Conservation (phyloP, 2,888 invertebrate species). For the Folsomia candida region DNA sequence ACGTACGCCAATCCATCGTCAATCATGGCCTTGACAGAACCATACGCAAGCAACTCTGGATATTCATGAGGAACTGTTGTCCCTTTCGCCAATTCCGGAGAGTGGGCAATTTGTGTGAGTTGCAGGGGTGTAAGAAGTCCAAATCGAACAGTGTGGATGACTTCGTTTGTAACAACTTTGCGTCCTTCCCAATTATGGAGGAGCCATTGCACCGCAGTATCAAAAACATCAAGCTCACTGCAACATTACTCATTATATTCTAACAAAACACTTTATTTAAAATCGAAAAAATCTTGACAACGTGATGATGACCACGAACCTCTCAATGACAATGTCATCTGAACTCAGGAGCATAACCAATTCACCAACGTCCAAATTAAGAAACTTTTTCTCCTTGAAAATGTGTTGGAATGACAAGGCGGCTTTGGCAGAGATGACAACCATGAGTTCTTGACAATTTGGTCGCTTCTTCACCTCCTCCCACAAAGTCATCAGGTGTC, state of each 20-base stretch:
- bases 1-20: constrained; percentile 68
- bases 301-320: constrained; percentile 20
- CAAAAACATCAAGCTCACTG: constrained; percentile 71
- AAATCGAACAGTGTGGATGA: constrained; percentile 72
- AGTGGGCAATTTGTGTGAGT: constrained; percentile 72
- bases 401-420: constrained; percentile 38
- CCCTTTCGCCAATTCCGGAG: constrained; percentile 61
- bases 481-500: constrained; percentile 38
- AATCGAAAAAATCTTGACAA: not conserved
- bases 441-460: constrained; percentile 33
- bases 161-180: constrained; percentile 60
- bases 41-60: constrained; percentile 65
- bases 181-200: constrained; percentile 68
- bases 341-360: constrained; percentile 39
- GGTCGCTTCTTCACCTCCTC: constrained; percentile 36
- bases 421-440: constrained; percentile 35
- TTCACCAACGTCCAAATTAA: constrained; percentile 40
- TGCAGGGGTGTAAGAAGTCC: constrained; percentile 78
- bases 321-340: constrained; percentile 41
- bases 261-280: no score
- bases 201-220: constrained; percentile 78
- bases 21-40: constrained; percentile 71
- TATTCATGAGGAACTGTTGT: constrained; percentile 60
- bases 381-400: constrained; percentile 37
- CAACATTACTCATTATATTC: no score